Conservation (phyloP, 2,888 invertebrate species). For the Mythimna lalbum region DNA sequence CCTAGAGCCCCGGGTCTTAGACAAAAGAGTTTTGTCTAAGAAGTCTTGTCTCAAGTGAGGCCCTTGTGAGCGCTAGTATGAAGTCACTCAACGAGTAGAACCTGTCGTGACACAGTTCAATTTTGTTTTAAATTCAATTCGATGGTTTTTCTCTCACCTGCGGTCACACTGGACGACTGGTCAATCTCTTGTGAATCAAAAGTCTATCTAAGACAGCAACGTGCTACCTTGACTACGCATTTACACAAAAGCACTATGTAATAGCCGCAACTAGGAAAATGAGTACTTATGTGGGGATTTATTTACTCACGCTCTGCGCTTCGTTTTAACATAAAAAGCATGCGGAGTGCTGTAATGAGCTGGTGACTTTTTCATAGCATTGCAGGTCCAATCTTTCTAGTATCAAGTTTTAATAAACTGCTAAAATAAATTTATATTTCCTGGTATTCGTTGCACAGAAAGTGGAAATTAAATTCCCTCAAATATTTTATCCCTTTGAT, state of each 20-base stretch:
- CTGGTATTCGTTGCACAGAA: constrained; percentile 30
- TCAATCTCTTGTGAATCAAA: constrained; percentile 23
- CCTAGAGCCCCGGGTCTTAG: too few species aligned
- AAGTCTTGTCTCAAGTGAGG: too few species aligned
- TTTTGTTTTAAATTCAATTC: neutral
- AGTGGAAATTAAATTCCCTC: constrained; percentile 57
- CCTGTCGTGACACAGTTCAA: neutral
- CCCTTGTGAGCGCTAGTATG: neutral
- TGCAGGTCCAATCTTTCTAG: constrained; percentile 20
- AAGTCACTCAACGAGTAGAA: neutral
- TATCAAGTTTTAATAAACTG: neutral
- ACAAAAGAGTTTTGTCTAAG: too few species aligned
- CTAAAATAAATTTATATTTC: constrained; percentile 3
- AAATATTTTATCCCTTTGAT: constrained; percentile 61
- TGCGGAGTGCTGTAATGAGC: constrained; percentile 5
- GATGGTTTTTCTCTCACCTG: neutral
- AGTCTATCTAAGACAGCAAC: constrained; percentile 58
- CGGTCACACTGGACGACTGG: neutral
- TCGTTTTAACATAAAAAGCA: constrained; percentile 24
- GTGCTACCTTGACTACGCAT: constrained; percentile 65
- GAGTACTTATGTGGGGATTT: constrained; percentile 63
- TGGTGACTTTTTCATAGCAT: constrained; percentile 15
- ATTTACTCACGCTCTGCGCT: constrained; percentile 52
- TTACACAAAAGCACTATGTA: constrained; percentile 69
- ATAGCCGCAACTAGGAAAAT: constrained; percentile 61